Evolutionary conservation across 2,113 vertebrate genomes (phyloP).

Genomic region (Melanerpes aurifrons): DNA sequence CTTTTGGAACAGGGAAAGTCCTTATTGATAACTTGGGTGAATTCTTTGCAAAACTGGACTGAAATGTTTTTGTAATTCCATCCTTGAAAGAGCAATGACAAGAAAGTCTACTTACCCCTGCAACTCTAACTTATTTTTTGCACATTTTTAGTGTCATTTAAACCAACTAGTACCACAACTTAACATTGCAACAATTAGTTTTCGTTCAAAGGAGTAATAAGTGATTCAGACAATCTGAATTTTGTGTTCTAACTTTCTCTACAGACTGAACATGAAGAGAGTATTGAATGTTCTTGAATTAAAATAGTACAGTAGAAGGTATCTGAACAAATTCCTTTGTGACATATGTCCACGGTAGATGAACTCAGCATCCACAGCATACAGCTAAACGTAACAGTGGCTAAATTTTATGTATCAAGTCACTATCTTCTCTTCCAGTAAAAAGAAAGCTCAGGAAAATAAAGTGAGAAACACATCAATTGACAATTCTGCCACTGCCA

Average conservation of each 20-base stretch:
- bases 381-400: not conserved
- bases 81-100: not conserved
- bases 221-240: not conserved
- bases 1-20: not conserved
- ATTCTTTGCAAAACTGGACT: not conserved
- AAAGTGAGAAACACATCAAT: not conserved
- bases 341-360: not conserved
- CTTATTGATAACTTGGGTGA: not conserved
- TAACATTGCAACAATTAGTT: not conserved
- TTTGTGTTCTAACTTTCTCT: not conserved
- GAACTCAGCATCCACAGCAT: not conserved
- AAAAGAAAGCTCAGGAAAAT: not conserved
- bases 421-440: not conserved
- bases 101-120: rapidly evolving
- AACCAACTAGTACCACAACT: not conserved
- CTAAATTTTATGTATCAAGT: not conserved
- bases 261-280: not conserved
- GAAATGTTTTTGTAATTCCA: not conserved
- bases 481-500: not conserved
- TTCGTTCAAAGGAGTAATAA: not conserved
- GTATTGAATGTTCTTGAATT: not conserved
- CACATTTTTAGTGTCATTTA: not conserved
- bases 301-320: not conserved
- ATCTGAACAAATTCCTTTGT: not conserved
- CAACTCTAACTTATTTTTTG: not conserved